These are phyloP conservation scores for Apotomis turbidana DNA, from an alignment of 2,888 invertebrate species.

Conservation along the genomic window DNA sequence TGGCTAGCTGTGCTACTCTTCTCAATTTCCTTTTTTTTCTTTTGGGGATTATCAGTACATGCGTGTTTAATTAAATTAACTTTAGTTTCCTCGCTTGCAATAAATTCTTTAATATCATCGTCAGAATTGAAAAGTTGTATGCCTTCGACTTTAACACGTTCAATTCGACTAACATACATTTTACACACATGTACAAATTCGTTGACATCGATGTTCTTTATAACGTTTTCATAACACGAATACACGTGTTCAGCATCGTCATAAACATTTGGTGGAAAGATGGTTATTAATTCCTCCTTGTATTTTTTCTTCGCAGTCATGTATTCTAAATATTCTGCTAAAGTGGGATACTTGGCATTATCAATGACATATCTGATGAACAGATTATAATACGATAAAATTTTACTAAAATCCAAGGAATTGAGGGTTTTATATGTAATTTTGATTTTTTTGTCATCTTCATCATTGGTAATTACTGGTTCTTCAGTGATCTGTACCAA, in stretches of 20 bases:
- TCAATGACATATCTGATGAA: conserved; percentile 45
- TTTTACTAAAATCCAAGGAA: conserved; percentile 47
- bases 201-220: conserved; percentile 41
- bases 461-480: conserved; percentile 46
- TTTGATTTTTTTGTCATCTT: conserved; percentile 43
- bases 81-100: not conserved
- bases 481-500: conserved; percentile 46
- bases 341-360: conserved; percentile 43
- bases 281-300: conserved; percentile 43
- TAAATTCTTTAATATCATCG: not conserved
- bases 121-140: conserved; percentile 44
- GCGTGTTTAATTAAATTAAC: not conserved
- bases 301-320: conserved; percentile 45
- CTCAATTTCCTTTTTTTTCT: too few species aligned
- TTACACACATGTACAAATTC: conserved; percentile 45
- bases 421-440: conserved; percentile 45
- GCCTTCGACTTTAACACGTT: conserved; percentile 50
- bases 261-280: conserved; percentile 44
- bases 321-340: conserved; percentile 44
- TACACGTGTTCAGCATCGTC: conserved; percentile 24
- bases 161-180: conserved; percentile 42
- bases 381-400: conserved; percentile 45
- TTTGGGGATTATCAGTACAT: too few species aligned
- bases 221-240: conserved; percentile 41
- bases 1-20: too few species aligned